phyloP scores from a whole-genome alignment of 2,888 invertebrate genomes.

The Folsomia candida region DNA sequence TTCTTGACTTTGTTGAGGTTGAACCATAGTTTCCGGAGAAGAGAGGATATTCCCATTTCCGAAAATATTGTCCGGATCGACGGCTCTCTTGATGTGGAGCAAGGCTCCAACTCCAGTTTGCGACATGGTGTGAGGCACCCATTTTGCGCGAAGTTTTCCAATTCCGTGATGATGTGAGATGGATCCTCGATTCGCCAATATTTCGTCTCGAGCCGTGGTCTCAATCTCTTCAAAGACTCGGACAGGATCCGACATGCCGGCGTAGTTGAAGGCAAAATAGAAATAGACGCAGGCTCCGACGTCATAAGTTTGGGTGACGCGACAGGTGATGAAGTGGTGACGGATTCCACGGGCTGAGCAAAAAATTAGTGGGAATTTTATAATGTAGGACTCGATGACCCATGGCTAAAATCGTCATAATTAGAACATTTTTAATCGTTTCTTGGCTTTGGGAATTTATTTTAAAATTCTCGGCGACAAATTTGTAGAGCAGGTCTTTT shows the following conservation, averaged over 20 bases:
- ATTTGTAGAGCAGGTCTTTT: too few species aligned
- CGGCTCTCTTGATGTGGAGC: slow-evolving; percentile 74
- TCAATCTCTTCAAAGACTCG: slow-evolving; percentile 82
- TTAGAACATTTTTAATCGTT: too few species aligned
- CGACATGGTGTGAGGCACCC: slow-evolving; percentile 82
- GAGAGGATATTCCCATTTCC: slow-evolving; percentile 77
- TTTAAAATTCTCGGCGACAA: too few species aligned
- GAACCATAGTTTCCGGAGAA: slow-evolving; percentile 48
- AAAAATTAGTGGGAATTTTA: too few species aligned
- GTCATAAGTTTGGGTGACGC: slow-evolving; percentile 96
- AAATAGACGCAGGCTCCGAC: slow-evolving; percentile 95
- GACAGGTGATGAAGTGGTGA: slow-evolving; percentile 70
- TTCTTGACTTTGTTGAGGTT: not conserved
- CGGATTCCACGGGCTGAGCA: slow-evolving; percentile 58
- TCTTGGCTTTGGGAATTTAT: too few species aligned
- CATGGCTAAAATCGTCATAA: too few species aligned
- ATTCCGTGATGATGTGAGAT: slow-evolving; percentile 96
- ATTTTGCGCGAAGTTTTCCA: slow-evolving; percentile 83
- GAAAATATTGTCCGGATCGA: slow-evolving; percentile 94
- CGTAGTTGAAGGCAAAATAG: slow-evolving; percentile 81
- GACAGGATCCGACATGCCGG: slow-evolving; percentile 65
- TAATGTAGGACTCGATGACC: too few species aligned
- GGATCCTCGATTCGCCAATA: slow-evolving; percentile 83
- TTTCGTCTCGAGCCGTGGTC: slow-evolving; percentile 83
- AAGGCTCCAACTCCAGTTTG: slow-evolving; percentile 73